Evolutionary conservation across 1,140 invertebrate genomes (phyloP).

Genomic region (Halyomorpha halys): DNA sequence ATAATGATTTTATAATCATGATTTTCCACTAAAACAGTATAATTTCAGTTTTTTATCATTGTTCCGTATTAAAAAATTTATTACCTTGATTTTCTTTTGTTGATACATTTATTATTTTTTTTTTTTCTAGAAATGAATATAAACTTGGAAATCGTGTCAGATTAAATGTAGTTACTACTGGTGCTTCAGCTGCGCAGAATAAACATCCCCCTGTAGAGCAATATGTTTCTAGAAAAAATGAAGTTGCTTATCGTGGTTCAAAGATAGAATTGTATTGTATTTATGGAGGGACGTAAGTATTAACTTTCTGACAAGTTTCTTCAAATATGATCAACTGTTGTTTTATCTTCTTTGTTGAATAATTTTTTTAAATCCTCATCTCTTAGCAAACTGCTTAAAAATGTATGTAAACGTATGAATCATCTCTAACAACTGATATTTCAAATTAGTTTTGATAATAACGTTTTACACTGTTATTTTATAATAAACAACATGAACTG

Average conservation of each 20-base stretch:
- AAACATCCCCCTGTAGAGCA: slow-evolving; percentile 64
- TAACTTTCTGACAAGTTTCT: no score
- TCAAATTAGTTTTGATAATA: no score
- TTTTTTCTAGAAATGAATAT: slow-evolving; percentile 61
- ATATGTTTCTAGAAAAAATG: slow-evolving; percentile 75
- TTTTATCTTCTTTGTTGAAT: no score
- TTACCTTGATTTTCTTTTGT: neutral
- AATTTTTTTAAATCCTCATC: no score
- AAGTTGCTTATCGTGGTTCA: slow-evolving; percentile 71
- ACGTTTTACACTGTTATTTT: no score
- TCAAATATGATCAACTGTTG: no score
- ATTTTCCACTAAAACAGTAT: neutral
- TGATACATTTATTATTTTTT: slow-evolving; percentile 5
- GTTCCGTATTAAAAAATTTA: no score
- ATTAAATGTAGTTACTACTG: slow-evolving; percentile 64
- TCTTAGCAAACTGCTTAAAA: no score
- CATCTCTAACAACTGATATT: no score
- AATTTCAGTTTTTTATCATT: no score
- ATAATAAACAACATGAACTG: no score
- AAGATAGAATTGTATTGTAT: slow-evolving; percentile 77
- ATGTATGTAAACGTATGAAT: no score
- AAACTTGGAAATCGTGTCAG: slow-evolving; percentile 77
- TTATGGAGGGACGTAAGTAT: slow-evolving; percentile 74
- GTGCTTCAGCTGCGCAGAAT: slow-evolving; percentile 61
- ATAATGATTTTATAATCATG: neutral